Evolutionary conservation across 1,140 invertebrate genomes (phyloP).

Genomic region (Druon quercuslanigerum): DNA sequence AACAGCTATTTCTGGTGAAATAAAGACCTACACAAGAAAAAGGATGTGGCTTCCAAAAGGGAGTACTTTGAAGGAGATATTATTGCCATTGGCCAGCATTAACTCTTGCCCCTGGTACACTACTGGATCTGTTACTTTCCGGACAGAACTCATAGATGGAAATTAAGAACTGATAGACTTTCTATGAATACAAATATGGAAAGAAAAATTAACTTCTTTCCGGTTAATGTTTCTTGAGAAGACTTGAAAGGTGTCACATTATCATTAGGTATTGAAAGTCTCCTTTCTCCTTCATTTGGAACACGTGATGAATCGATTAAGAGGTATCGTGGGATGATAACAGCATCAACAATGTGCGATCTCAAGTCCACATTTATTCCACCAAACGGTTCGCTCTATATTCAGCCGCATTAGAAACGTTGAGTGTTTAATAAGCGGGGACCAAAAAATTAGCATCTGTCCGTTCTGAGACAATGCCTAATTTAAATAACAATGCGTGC

Average conservation of each 20-base stretch:
- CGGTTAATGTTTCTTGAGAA: neutral
- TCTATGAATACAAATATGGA: too few relatives aligned
- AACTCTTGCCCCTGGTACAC: too few relatives aligned
- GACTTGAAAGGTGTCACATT: neutral
- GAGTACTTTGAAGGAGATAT: too few relatives aligned
- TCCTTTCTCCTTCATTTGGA: neutral
- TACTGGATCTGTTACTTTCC: too few relatives aligned
- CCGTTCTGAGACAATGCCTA: slow-evolving; percentile 26
- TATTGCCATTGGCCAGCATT: too few relatives aligned
- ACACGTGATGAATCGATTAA: slow-evolving; percentile 18
- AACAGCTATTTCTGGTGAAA: too few relatives aligned
- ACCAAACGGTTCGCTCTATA: slow-evolving; percentile 21
- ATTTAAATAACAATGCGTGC: slow-evolving; percentile 30
- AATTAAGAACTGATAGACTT: too few relatives aligned
- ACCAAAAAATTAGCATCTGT: slow-evolving; percentile 28
- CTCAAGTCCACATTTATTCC: slow-evolving; percentile 16
- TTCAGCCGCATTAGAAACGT: slow-evolving; percentile 21
- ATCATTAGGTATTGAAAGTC: neutral
- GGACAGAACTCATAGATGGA: too few relatives aligned
- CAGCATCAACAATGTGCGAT: neutral
- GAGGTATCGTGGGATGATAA: slow-evolving; percentile 9
- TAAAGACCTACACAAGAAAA: too few relatives aligned
- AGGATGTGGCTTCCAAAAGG: too few relatives aligned
- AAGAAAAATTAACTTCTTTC: too few relatives aligned
- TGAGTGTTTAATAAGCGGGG: slow-evolving; percentile 18